Conservation (phyloP, 2,113 vertebrate genomes). For the Lasiurus borealis region DNA sequence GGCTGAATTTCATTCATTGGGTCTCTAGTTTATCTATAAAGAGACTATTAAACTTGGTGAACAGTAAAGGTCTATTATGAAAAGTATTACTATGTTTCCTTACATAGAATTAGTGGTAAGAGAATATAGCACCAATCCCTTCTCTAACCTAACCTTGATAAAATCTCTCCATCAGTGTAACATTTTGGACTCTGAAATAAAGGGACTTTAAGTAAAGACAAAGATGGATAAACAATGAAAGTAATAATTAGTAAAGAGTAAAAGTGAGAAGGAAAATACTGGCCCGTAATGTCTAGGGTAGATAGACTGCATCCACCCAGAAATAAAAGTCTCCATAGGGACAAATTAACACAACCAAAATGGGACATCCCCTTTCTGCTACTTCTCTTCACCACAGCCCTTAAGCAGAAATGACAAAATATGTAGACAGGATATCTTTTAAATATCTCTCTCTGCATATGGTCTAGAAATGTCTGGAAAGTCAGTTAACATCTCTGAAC, state of each 20-base stretch:
- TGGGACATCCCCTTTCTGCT: neutral
- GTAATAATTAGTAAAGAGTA: neutral
- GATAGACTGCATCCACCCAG: neutral
- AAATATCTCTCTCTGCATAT: neutral
- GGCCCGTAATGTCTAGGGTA: neutral
- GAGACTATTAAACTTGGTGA: neutral
- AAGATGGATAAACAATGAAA: neutral
- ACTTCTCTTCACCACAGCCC: neutral
- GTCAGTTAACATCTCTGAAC: neutral
- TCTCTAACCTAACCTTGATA: neutral
- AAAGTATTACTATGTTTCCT: neutral
- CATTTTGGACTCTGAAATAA: neutral
- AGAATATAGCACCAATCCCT: neutral
- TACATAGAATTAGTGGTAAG: neutral
- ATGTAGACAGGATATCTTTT: neutral
- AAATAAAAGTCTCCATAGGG: constrained; percentile 7
- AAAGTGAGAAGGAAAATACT: neutral
- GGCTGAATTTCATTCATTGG: too few species aligned
- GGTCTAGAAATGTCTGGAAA: neutral
- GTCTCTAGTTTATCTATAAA: neutral
- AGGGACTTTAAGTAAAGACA: neutral
- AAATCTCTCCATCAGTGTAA: neutral
- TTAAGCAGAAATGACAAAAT: neutral
- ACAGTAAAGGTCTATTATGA: neutral
- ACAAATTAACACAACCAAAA: constrained; percentile 17